Conservation (phyloP, 2,113 vertebrate species). For the Gambusia affinis region DNA sequence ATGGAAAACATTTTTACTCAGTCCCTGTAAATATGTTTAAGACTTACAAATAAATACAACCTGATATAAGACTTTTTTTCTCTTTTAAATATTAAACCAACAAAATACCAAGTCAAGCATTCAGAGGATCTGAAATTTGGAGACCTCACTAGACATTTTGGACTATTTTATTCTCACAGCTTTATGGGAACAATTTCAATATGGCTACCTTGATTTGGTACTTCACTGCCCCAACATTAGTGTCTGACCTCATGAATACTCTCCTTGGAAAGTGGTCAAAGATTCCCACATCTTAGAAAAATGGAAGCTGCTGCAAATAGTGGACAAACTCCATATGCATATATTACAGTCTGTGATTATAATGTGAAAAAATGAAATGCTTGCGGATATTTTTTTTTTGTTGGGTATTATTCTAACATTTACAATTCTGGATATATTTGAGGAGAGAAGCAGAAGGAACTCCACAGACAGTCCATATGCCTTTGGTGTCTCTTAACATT, state of each 20-base stretch:
- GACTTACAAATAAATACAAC: slow-evolving; percentile 56
- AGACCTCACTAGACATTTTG: too few species aligned
- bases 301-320: too few species aligned
- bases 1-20: slow-evolving; percentile 43
- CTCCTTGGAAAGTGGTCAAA: too few species aligned
- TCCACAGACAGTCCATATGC: not conserved
- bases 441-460: not conserved
- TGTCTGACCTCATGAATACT: too few species aligned
- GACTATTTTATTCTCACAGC: too few species aligned
- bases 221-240: too few species aligned
- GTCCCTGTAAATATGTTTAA: slow-evolving; percentile 59
- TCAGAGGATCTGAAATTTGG: not conserved
- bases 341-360: too few species aligned
- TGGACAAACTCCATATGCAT: too few species aligned
- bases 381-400: not conserved
- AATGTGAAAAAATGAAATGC: not conserved
- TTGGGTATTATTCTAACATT: not conserved
- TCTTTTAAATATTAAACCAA: not conserved
- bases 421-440: not conserved
- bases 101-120: not conserved
- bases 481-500: slow-evolving; percentile 3
- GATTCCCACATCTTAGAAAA: too few species aligned
- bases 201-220: too few species aligned
- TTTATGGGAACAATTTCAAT: too few species aligned
- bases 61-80: slow-evolving; percentile 8